Conservation (phyloP, 2,113 vertebrate genomes). For the Caranx melampygus region DNA sequence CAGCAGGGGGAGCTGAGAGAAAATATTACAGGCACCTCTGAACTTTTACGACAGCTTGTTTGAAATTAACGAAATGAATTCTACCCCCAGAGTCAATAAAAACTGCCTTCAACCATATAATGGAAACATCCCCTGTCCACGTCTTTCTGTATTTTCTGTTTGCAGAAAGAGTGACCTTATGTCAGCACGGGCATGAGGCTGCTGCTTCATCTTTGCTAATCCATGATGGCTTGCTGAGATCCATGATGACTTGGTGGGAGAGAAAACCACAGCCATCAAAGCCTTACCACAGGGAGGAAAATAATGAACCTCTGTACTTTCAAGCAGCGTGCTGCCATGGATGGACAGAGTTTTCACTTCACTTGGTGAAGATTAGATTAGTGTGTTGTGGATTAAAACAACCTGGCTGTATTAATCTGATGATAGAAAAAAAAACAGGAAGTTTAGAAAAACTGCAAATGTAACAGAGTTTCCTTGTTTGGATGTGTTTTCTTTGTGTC, state of each 20-base stretch:
- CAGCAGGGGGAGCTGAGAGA: slow-evolving; percentile 36
- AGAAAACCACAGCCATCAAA: slow-evolving; percentile 41
- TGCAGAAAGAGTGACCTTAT: neutral
- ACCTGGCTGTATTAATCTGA: slow-evolving; percentile 8
- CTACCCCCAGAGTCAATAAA: neutral
- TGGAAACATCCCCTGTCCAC: neutral
- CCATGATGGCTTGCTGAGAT: slow-evolving; percentile 13
- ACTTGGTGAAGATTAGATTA: neutral
- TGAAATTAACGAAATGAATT: slow-evolving; percentile 31
- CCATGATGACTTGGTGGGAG: slow-evolving; percentile 1
- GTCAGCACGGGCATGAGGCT: slow-evolving; percentile 7
- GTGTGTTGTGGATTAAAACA: slow-evolving; percentile 9
- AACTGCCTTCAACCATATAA: slow-evolving; percentile 4
- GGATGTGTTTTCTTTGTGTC: neutral
- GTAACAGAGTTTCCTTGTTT: neutral
- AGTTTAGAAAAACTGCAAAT: slow-evolving; percentile 9
- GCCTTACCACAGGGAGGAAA: slow-evolving; percentile 40
- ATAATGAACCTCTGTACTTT: slow-evolving; percentile 40
- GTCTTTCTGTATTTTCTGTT: slow-evolving; percentile 13
- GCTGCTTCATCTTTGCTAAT: slow-evolving; percentile 10
- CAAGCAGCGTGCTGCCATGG: slow-evolving; percentile 3
- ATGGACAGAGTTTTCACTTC: slow-evolving; percentile 20
- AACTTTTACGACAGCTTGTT: slow-evolving; percentile 41
- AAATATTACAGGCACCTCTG: slow-evolving; percentile 30
- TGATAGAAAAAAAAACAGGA: slow-evolving; percentile 9